Evolutionary conservation across 2,888 invertebrate genomes (phyloP).

Genomic region (Andrena hattorfiana): DNA sequence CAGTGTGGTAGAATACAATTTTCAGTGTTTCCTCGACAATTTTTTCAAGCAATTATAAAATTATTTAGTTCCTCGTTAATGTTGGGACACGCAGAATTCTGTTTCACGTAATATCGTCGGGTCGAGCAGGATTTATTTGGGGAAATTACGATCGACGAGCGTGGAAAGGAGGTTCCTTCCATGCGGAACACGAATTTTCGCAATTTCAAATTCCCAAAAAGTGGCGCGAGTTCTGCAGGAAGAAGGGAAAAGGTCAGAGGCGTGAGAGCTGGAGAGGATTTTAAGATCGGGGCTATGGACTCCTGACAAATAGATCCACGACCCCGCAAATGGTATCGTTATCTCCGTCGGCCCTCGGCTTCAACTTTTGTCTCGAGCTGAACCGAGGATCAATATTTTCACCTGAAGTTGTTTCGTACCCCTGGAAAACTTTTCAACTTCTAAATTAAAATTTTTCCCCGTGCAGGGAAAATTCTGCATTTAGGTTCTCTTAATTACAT

Average conservation of each 20-base stretch:
- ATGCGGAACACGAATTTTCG: slow-evolving; percentile 28
- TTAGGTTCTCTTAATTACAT: neutral
- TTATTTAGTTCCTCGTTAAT: neutral
- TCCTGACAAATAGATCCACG: slow-evolving; percentile 38
- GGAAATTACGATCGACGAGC: neutral
- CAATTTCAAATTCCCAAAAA: slow-evolving; percentile 37
- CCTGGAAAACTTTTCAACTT: neutral
- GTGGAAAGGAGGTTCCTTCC: neutral
- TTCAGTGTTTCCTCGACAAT: neutral
- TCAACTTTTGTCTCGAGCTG: neutral
- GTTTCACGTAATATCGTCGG: neutral
- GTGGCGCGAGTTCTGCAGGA: neutral
- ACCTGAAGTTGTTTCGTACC: neutral
- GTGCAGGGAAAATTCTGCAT: neutral
- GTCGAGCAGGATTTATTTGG: neutral
- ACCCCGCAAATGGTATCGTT: slow-evolving; percentile 22
- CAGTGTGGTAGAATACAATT: neutral
- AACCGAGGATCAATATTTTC: slow-evolving; percentile 8
- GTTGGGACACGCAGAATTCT: too few relatives aligned
- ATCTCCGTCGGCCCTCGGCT: slow-evolving; percentile 6
- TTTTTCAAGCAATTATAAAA: neutral
- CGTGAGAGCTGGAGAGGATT: slow-evolving; percentile 13
- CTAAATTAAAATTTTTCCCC: neutral
- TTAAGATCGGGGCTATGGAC: slow-evolving; percentile 22
- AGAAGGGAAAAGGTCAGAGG: slow-evolving; percentile 15